These are phyloP conservation scores for Rhincodon typus DNA, from an alignment of 2,797 vertebrate species.

Conservation along the genomic window DNA sequence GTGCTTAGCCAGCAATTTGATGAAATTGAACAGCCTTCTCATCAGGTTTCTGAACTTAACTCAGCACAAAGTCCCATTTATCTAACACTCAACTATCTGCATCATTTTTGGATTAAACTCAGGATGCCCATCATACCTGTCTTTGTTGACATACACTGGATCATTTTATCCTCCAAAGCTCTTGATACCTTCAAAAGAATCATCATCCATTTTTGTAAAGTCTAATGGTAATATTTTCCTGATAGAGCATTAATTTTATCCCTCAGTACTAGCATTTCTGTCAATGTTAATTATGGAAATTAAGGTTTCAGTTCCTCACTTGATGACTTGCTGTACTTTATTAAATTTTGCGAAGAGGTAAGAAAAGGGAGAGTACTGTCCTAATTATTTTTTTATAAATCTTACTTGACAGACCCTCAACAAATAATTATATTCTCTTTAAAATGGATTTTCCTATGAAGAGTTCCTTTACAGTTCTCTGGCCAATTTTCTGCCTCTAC, in stretches of 20 bases:
- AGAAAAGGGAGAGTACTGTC: background rate
- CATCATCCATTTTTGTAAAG: background rate
- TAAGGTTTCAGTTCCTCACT: background rate
- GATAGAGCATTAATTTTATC: background rate
- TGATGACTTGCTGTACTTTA: background rate
- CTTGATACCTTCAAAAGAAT: background rate
- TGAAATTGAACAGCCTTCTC: background rate
- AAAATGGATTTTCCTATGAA: background rate
- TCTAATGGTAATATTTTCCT: background rate
- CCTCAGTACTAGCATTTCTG: background rate
- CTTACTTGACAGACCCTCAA: background rate
- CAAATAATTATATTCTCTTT: background rate
- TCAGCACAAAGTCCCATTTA: background rate
- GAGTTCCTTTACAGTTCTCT: background rate
- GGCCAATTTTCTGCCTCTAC: background rate
- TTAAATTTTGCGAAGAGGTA: background rate
- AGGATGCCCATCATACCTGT: background rate
- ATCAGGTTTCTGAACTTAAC: background rate
- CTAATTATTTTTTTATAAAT: background rate
- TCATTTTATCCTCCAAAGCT: background rate
- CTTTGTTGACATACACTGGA: background rate
- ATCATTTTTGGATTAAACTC: background rate
- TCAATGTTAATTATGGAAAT: background rate
- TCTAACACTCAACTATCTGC: background rate
- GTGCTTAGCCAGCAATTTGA: background rate